Conservation (phyloP, 92 coral and sea anemone species). For the Virgularia gustaviana region DNA sequence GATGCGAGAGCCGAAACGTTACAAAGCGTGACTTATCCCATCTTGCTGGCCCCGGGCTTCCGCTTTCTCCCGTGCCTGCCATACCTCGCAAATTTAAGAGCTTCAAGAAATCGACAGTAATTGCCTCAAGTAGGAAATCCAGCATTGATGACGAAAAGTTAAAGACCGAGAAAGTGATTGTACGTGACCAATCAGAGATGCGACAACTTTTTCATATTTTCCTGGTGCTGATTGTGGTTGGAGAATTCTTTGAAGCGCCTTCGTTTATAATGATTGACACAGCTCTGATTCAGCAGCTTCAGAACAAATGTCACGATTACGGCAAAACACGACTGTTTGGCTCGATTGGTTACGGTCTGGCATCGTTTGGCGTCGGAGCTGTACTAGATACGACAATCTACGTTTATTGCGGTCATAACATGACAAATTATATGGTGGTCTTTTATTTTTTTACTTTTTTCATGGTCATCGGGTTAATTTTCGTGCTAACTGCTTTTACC, state of each 20-base stretch:
- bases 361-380: slow-evolving; percentile 89
- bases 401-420: slow-evolving; percentile 72
- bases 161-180: slow-evolving; percentile 17
- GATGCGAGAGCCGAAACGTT: slow-evolving; percentile 46
- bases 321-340: slow-evolving; percentile 95
- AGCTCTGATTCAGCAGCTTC: slow-evolving; percentile 77
- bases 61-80: slow-evolving; percentile 17
- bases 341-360: slow-evolving; percentile 80
- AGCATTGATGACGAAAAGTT: neutral
- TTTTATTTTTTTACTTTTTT: slow-evolving; percentile 77
- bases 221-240: slow-evolving; percentile 68
- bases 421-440: slow-evolving; percentile 77
- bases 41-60: slow-evolving; percentile 17
- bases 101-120: slow-evolving; percentile 25
- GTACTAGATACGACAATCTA: slow-evolving; percentile 73
- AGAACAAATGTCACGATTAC: slow-evolving; percentile 75
- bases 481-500: slow-evolving; percentile 64
- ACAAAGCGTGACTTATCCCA: slow-evolving; percentile 5
- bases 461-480: slow-evolving; percentile 70
- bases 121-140: too few relatives aligned
- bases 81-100: slow-evolving; percentile 3
- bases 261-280: slow-evolving; percentile 90
- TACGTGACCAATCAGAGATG: slow-evolving; percentile 70
- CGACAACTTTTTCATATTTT: slow-evolving; percentile 57
- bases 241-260: slow-evolving; percentile 93